Percentiles rank a stretch among this genome's conserved stretches.
phyloP scores from a whole-genome alignment of 2,797 vertebrate genomes.

The Rhinogobio ventralis region DNA sequence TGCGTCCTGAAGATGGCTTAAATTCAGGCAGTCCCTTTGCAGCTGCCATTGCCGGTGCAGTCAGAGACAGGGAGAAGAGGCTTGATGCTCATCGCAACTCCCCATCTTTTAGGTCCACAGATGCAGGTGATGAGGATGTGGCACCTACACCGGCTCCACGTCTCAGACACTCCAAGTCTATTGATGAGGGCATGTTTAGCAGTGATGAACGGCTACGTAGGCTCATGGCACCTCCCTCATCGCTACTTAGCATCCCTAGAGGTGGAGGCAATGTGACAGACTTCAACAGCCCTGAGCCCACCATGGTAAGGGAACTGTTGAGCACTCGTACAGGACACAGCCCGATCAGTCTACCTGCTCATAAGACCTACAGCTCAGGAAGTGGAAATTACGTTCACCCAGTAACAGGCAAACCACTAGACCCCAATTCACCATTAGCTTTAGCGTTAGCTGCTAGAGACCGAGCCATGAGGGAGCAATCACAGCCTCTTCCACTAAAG shows the following conservation, averaged over 20 bases:
- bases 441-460: conserved; percentile 88
- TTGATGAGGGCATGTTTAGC: conserved; percentile 81
- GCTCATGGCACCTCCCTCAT: conserved; percentile 74
- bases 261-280: conserved; percentile 77
- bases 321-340: conserved; percentile 78
- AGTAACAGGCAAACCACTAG: conserved; percentile 85
- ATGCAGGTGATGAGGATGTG: conserved; percentile 85
- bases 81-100: conserved; percentile 86
- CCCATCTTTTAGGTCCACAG: conserved; percentile 87
- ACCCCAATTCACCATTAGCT: conserved; percentile 88
- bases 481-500: conserved; percentile 73
- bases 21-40: conserved; percentile 82
- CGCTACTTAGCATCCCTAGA: conserved; percentile 72
- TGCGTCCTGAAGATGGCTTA: conserved; percentile 81
- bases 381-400: conserved; percentile 85
- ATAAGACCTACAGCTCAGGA: conserved; percentile 69
- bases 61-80: conserved; percentile 86
- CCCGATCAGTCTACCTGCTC: conserved; percentile 74
- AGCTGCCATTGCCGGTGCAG: conserved; percentile 84
- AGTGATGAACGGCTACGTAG: conserved; percentile 79
- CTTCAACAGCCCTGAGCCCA: conserved; percentile 75
- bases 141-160: conserved; percentile 75
- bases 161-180: conserved; percentile 80
- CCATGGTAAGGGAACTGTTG: conserved; percentile 70
- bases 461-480: conserved; percentile 87